phyloP scores from a whole-genome alignment of 2,888 invertebrate species.

The Lacanobia wlatinum region DNA sequence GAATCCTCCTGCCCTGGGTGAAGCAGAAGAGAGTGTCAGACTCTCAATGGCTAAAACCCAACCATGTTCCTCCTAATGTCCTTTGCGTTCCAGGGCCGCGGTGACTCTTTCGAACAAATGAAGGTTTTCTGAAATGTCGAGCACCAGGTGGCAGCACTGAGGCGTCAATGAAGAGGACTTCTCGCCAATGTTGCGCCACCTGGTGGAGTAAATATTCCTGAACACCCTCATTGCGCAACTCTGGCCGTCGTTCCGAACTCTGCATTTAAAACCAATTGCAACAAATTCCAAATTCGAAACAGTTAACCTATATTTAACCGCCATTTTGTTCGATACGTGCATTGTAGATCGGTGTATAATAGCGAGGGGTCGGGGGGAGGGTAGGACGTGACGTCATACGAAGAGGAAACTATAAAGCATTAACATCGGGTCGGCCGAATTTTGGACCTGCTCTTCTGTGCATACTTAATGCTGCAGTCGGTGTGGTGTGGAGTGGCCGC shows the following conservation, averaged over 20 bases:
- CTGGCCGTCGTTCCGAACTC: background rate
- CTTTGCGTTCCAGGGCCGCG: no score
- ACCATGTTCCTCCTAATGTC: no score
- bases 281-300: constrained; percentile 25
- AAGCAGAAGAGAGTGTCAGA: no score
- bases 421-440: constrained; percentile 71
- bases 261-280: constrained; percentile 8
- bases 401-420: constrained; percentile 79
- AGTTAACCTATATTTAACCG: constrained; percentile 55
- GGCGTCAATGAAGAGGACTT: no score
- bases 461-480: constrained; percentile 66
- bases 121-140: no score
- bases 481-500: constrained; percentile 16
- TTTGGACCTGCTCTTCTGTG: constrained; percentile 70
- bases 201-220: no score
- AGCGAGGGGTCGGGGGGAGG: constrained; percentile 15
- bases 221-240: no score
- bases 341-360: constrained; percentile 32
- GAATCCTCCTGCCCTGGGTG: no score
- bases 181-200: no score
- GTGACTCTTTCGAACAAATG: no score
- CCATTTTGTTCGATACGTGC: constrained; percentile 45
- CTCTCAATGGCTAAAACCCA: no score
- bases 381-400: constrained; percentile 70
- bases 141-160: no score